Base-by-base conservation (phyloP, 2,888 invertebrate species). In the Neocrepidodera transversa region DNA sequence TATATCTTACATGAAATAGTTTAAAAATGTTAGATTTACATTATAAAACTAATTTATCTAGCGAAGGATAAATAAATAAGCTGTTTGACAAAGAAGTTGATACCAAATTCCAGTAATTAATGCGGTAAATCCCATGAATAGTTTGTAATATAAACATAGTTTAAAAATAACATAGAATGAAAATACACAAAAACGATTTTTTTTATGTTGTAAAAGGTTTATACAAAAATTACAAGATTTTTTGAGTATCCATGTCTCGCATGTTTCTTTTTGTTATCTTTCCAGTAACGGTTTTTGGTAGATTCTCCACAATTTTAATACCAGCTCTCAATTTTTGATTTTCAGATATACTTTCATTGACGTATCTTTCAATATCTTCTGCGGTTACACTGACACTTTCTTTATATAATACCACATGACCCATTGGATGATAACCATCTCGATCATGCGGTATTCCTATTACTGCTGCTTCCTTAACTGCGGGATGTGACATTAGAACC, bases 401-500 rank as follows among this genome's bases (percentile, higher is more conserved):
- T 1, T 61, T 17, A 26, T 50, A 18, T n/a, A 66, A 36, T 2
- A 63, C 62, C 1, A 67, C 67, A 1, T 63, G 18, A 6, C 45
- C 65, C 63, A 69, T 60, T 0, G 92, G 92, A 23, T 86, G 82
- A 75, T 93, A 91, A 2, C 92, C 93, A 20, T 83, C 83, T n/a
- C 79, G 76, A 0, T 82, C 79, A 71, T 92, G 86, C 0, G 88
- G 87, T 17, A 90, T 71, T 47, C 60, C 58, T 60, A 94, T 81
- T 0, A 96, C 93, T 0, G 90, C 93, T 0, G 89, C 91, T 69
- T 93, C 92, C 14, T 83, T 76, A 0, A 95, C 83, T 16, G 84
- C 85, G 0, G 90, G 88, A 76, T 92, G 90, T 17, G 84, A 82
- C 55, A 87, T 82, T 0, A 93, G 71, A 1, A 90, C 70, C 38